Base-by-base conservation (phyloP, 1,140 invertebrate genomes). In the Zaprionus ornatus region DNA sequence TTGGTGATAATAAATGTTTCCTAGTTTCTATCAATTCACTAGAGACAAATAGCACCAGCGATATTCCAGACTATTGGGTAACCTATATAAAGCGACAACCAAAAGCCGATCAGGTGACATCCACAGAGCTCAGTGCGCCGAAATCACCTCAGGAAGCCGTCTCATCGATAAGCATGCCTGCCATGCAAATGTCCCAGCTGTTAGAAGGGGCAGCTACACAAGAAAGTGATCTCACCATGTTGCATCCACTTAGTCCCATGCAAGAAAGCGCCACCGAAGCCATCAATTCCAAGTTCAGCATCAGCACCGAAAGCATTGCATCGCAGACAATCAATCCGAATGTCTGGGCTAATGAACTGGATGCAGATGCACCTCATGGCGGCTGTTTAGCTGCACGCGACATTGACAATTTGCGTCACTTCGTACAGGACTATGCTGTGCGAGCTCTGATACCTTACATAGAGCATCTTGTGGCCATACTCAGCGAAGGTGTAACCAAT, bases 341-440 rank as follows among this genome's bases (percentile, higher is more conserved):
- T 92, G 94, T 94, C 1, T 94, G 94, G 93, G 93, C 93, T 5
- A 93, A 93, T 59, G 95, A 95, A 42, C 93, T 91, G 50, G 93
- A 93, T 79, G 79, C 93, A 2, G 74, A 92, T 78, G 91, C 92
- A 6, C 93, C 93, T 15, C 96, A 97, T 93, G 98, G 98, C 62
- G 93, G 94, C 70, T 96, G 95, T 91, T 93, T 99, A 40, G 96
- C 96, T 35, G 93, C 94, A 0, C 95, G 95, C 86, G 98, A 99
- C 94, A 92, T 97, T 25, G 97, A 99, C 81, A 95, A 96, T 82
- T 94, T 99, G 32, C 95, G 96, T 80, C 95, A 95, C 59, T 96
- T 99, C 88, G 95, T 99, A 29, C 95, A 97, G 79, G 98, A 99
- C 74, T 99, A 98, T 94, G 95, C 96, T 80, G 94, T 95, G n/a